A percentile compares a stretch with the other conserved stretches of the same genome.
phyloP scores from a whole-genome alignment of 2,797 vertebrate genomes.

The Catostomus latipinnis region DNA sequence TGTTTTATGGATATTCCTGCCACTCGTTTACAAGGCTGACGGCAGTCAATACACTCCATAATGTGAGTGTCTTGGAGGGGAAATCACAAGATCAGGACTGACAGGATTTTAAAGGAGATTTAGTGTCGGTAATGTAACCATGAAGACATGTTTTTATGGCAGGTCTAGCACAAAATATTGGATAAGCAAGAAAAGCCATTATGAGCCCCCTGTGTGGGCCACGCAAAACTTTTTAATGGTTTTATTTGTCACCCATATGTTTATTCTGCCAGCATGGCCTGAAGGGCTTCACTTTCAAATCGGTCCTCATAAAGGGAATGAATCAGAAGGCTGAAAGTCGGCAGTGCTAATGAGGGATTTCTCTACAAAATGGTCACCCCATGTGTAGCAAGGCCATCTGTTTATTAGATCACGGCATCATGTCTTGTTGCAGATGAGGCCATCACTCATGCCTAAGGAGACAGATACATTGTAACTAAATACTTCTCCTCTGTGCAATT shows the following conservation, averaged over 20 bases:
- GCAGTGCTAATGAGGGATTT: constrained; percentile 33
- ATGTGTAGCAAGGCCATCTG: constrained; percentile 45
- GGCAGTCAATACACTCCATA: not conserved
- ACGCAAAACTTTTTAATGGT: constrained; percentile 19
- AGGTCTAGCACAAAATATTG: constrained; percentile 25
- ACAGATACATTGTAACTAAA: constrained; percentile 35
- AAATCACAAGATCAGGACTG: constrained; percentile 13
- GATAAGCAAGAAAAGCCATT: constrained; percentile 9
- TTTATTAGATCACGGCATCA: constrained; percentile 37
- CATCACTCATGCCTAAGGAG: constrained; percentile 33
- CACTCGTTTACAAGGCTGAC: too few relatives aligned
- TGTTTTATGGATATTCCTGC: not conserved
- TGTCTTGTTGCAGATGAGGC: constrained; percentile 20
- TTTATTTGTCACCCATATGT: constrained; percentile 41
- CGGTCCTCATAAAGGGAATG: constrained; percentile 4
- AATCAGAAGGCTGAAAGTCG: constrained; percentile 16
- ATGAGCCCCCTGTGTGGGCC: constrained; percentile 6
- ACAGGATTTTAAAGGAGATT: constrained; percentile 10
- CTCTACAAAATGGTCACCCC: constrained; percentile 40
- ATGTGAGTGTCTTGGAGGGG: not conserved
- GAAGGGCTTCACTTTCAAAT: constrained; percentile 33
- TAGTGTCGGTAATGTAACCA: not conserved
- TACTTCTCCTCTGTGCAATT: constrained; percentile 30
- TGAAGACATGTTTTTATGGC: constrained; percentile 20
- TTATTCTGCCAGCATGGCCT: constrained; percentile 35